Conservation (phyloP, 2,888 invertebrate genomes). For the Agonum fuliginosum region DNA sequence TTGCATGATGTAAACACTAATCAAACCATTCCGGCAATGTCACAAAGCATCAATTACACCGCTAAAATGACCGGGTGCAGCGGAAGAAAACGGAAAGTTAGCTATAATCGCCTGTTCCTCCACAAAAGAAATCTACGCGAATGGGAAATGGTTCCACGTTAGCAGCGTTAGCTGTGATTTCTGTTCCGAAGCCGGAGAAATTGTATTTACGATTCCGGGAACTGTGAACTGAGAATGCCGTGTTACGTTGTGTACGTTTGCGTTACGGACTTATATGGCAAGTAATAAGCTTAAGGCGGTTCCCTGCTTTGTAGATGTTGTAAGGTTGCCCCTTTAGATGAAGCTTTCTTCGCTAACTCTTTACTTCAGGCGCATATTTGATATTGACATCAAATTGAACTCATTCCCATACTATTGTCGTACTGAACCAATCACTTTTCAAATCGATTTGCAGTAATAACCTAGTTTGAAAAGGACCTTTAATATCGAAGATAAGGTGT, state of each 20-base stretch:
- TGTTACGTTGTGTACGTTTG: conserved; percentile 9
- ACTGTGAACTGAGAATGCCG: conserved; percentile 13
- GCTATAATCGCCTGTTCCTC: conserved; percentile 16
- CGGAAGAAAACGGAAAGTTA: conserved; percentile 43
- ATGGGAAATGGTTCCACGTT: background rate
- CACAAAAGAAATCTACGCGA: conserved; percentile 12
- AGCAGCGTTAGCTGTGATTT: background rate
- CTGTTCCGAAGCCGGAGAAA: conserved; percentile 39
- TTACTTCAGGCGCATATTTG: no score
- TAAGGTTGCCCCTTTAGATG: conserved; percentile 7
- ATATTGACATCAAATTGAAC: no score
- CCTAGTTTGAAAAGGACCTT: no score
- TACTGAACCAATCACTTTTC: no score
- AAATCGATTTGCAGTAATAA: no score
- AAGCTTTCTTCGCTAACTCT: conserved; percentile 29
- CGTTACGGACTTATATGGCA: conserved; percentile 30
- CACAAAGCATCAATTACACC: conserved; percentile 35
- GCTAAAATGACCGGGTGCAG: conserved; percentile 10
- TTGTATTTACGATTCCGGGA: conserved; percentile 43
- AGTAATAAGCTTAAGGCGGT: conserved; percentile 42
- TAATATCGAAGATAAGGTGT: no score
- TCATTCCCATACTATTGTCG: no score
- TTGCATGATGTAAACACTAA: conserved; percentile 17
- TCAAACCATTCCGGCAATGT: conserved; percentile 9
- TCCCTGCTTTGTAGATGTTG: background rate